Base-by-base conservation (phyloP, 2,113 vertebrate species). In the Silurus asotus region DNA sequence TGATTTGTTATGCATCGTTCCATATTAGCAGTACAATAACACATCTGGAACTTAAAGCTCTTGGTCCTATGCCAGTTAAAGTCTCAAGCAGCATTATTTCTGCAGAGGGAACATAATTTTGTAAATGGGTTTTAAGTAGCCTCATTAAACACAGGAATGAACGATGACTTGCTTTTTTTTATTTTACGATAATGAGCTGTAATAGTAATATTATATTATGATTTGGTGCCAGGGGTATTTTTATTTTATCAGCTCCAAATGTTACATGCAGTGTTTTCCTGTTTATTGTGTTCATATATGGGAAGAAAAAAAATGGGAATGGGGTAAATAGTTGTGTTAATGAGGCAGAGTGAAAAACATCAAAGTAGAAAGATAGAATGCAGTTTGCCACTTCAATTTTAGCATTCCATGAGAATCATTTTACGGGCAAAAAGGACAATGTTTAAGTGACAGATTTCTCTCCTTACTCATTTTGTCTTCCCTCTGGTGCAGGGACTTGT, bases 191-290 rank as follows among this genome's bases (percentile, higher is more conserved):
- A 75, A 84, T 75, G 82, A 84, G 45, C 82, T 70, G 62, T 74
- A 48, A 61, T n/a, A 59, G 37, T 59, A 59, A 74, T 25, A 62
- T 23, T 37, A 37, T 37, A 37, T 25, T 45, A 51, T 49, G 70
- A 8, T 83, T 83, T 74, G 59, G 55, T 58, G 53, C 55, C 76
- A 58, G 67, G 20, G 37, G 67, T 17, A 14, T 82, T 69, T 82
- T 82, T 58, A 49, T 84, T 75, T 84, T 49, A 84, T 75, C 82
- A 61, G 55, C 25, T 84, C 19, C 69, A 84, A 72, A 75, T 59
- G 37, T 67, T 28, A 67, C n/a, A 83, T 69, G 51, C 51, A 56
- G 62, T 55, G n/a, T 70, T 69, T 65, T 67, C 64, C 55, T 59
- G 77, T 79, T 53, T 77, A 77, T 10, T 19, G 81, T 82, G 64